phyloP scores from a whole-genome alignment of 1,140 invertebrate species.

The Platyscapa corneri region DNA sequence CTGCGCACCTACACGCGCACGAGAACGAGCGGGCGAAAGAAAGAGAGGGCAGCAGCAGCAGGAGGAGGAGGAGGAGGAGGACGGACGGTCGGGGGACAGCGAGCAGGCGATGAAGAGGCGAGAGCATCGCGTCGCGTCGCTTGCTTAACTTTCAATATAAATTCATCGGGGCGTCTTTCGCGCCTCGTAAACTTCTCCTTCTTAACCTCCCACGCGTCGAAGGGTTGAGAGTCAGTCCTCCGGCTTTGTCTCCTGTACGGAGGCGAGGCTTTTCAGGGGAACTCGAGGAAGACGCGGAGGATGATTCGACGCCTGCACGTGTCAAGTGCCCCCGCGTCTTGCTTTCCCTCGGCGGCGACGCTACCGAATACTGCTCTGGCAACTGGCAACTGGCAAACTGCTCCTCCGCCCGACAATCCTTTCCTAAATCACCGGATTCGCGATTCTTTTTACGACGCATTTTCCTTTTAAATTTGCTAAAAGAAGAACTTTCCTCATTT shows the following conservation, averaged over 20 bases:
- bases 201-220: constrained; percentile 40
- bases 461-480: background rate
- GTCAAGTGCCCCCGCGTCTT: background rate
- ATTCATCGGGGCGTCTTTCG: constrained; percentile 39
- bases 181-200: constrained; percentile 36
- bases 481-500: background rate
- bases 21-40: background rate
- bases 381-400: too few species aligned
- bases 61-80: background rate
- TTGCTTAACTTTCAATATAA: constrained; percentile 37
- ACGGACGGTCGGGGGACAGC: too few species aligned
- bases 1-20: background rate
- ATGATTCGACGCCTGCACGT: background rate
- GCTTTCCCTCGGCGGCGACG: background rate
- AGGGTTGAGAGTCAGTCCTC: constrained; percentile 30
- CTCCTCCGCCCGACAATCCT: constrained; percentile 39
- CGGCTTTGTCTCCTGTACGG: constrained; percentile 19
- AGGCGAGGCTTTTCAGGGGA: background rate
- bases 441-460: constrained; percentile 54
- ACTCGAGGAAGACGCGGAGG: background rate
- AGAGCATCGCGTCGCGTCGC: too few species aligned
- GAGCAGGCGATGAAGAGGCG: background rate
- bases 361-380: background rate
- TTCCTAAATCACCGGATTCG: constrained; percentile 62
- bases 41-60: background rate